These are phyloP conservation scores for Aromia moschata DNA, from an alignment of 2,888 invertebrate species.

Conservation along the genomic window DNA sequence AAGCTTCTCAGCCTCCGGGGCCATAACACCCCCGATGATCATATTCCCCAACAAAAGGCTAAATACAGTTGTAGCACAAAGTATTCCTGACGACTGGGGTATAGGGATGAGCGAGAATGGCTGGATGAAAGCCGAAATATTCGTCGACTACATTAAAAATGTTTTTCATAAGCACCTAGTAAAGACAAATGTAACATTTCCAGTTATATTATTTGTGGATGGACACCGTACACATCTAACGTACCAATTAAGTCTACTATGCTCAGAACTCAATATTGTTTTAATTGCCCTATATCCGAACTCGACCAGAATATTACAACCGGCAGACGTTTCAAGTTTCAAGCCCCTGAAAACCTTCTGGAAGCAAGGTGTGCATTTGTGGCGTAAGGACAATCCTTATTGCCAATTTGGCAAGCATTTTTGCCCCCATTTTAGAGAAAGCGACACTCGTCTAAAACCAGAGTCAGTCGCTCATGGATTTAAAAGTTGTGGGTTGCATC, in stretches of 20 bases:
- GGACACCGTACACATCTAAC: constrained; percentile 27
- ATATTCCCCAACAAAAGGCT: constrained; percentile 6
- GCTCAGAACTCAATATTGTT: constrained; percentile 34
- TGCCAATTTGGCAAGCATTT: no score
- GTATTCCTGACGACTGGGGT: constrained; percentile 26
- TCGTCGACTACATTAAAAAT: constrained; percentile 31
- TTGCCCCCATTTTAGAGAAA: neutral
- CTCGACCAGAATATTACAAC: constrained; percentile 37
- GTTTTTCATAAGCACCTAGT: constrained; percentile 22
- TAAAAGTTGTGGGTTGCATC: no score
- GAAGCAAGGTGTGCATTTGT: neutral
- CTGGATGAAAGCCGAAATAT: constrained; percentile 33
- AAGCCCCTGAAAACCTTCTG: constrained; percentile 39
- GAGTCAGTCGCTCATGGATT: no score
- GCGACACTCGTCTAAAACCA: no score
- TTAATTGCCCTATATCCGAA: constrained; percentile 49
- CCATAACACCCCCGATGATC: constrained; percentile 5
- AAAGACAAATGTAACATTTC: constrained; percentile 19
- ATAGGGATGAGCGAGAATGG: constrained; percentile 29
- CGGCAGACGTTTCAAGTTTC: constrained; percentile 46
- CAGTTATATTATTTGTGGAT: constrained; percentile 27
- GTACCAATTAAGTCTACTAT: constrained; percentile 24
- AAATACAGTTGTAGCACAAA: constrained; percentile 10
- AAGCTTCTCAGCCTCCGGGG: constrained; percentile 25
- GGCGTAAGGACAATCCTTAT: neutral